phyloP scores from a whole-genome alignment of 2,797 vertebrate species.

The Propithecus deckenii region DNA sequence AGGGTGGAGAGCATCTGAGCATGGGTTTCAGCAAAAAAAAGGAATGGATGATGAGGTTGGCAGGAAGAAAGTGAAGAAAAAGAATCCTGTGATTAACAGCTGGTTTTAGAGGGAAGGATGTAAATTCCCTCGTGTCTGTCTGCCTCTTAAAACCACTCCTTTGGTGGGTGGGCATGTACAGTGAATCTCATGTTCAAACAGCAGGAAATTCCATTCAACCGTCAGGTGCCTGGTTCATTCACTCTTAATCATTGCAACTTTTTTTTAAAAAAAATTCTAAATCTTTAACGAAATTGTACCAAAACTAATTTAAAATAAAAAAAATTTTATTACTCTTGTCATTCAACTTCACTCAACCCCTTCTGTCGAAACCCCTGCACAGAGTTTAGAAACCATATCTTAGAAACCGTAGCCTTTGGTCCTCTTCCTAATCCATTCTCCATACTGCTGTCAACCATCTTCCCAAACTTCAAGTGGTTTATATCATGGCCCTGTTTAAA shows the following conservation, averaged over 20 bases:
- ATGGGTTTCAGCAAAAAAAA: neutral
- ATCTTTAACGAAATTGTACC: neutral
- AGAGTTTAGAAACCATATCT: neutral
- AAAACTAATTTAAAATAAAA: neutral
- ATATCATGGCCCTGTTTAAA: neutral
- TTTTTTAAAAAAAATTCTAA: neutral
- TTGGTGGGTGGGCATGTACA: neutral
- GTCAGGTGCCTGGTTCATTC: neutral
- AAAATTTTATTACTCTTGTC: neutral
- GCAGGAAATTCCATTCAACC: neutral
- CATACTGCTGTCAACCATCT: neutral
- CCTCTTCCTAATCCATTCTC: neutral
- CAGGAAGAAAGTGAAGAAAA: neutral
- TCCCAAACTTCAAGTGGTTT: neutral
- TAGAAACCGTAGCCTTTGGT: neutral
- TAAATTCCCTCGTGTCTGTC: neutral
- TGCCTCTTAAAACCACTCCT: neutral
- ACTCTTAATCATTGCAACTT: neutral
- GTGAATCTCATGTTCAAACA: neutral
- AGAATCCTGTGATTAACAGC: neutral
- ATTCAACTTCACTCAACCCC: accelerated
- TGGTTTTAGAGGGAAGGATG: neutral
- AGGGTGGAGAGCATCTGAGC: neutral
- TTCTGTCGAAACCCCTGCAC: neutral
- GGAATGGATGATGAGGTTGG: neutral